Evolutionary conservation across 2,113 vertebrate genomes (phyloP).

Genomic region (Lepus europaeus): DNA sequence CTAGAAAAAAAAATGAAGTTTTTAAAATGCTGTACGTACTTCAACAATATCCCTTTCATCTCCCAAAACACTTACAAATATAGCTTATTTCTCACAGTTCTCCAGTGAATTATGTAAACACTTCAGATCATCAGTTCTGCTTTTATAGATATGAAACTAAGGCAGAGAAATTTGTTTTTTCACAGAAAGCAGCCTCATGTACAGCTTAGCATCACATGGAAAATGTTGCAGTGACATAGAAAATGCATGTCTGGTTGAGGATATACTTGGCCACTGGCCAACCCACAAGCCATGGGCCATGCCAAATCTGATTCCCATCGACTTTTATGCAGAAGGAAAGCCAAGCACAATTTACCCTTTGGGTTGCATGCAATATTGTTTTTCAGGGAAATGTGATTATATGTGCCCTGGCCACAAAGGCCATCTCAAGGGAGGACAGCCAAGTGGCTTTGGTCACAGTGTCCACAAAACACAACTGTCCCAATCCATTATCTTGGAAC

Average conservation of each 20-base stretch:
- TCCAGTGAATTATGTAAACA: slow-evolving; percentile 53
- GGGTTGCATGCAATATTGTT: slow-evolving; percentile 37
- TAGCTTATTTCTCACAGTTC: slow-evolving; percentile 61
- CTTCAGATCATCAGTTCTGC: slow-evolving; percentile 48
- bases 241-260: slow-evolving; percentile 37
- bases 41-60: slow-evolving; percentile 52
- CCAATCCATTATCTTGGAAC: slow-evolving; percentile 10
- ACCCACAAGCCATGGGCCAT: neutral
- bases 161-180: neutral
- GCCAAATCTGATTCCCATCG: slow-evolving; percentile 66
- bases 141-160: slow-evolving; percentile 54
- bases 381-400: slow-evolving; percentile 62
- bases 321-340: slow-evolving; percentile 61
- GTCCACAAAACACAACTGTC: neutral
- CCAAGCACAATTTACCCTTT: slow-evolving; percentile 42
- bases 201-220: slow-evolving; percentile 41
- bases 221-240: neutral
- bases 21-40: slow-evolving; percentile 16
- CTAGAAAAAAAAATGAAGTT: slow-evolving; percentile 55
- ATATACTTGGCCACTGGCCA: slow-evolving; percentile 42
- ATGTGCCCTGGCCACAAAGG: slow-evolving; percentile 64
- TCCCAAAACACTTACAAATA: slow-evolving; percentile 65
- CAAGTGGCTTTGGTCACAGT: slow-evolving; percentile 61
- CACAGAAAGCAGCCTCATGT: neutral
- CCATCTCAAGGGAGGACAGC: slow-evolving; percentile 25